phyloP scores from a whole-genome alignment of 2,888 invertebrate genomes.

The Lasius platythorax region DNA sequence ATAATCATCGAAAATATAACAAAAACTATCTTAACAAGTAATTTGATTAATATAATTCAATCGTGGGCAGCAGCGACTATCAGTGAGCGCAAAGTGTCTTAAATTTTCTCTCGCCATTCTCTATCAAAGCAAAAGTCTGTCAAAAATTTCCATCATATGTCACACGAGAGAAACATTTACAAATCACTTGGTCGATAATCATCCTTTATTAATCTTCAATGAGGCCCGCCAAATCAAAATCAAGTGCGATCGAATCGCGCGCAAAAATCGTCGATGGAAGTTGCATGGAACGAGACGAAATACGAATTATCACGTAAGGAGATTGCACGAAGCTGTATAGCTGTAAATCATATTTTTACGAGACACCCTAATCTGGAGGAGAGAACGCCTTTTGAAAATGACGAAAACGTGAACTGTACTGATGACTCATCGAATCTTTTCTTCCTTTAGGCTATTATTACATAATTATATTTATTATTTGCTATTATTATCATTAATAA shows the following conservation, averaged over 20 bases:
- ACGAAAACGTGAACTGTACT: constrained; percentile 75
- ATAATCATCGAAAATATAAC: neutral
- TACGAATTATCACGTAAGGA: constrained; percentile 54
- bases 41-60: neutral
- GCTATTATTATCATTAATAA: neutral
- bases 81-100: too few relatives aligned
- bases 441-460: neutral
- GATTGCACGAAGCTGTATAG: constrained; percentile 69
- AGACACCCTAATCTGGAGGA: constrained; percentile 77
- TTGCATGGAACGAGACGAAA: neutral
- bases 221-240: neutral
- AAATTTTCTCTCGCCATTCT: neutral
- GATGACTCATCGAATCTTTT: constrained; percentile 51
- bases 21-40: neutral
- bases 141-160: neutral
- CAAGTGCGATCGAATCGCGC: too few relatives aligned
- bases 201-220: neutral
- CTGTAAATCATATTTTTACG: constrained; percentile 83
- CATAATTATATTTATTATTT: neutral
- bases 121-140: neutral
- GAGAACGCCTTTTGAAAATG: constrained; percentile 70
- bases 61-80: neutral
- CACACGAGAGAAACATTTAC: neutral
- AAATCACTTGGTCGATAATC: neutral
- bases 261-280: neutral